Conservation (phyloP, 2,888 invertebrate species). For the Corbicula japonica region DNA sequence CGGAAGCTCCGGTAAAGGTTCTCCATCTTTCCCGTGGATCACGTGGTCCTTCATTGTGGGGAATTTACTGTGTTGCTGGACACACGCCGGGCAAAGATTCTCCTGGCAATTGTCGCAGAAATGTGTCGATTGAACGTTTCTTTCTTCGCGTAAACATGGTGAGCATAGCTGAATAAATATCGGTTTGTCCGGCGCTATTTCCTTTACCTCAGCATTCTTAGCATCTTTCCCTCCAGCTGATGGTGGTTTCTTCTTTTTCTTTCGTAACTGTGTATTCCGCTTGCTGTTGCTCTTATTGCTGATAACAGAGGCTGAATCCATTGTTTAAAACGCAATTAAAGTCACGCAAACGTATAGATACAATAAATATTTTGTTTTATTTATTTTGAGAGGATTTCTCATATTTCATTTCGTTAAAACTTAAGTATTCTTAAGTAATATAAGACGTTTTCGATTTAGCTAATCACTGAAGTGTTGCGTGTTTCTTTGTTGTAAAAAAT, state of each 20-base stretch:
- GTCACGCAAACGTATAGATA: no score
- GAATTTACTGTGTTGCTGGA: conserved; percentile 47
- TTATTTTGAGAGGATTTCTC: no score
- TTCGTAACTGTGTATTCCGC: neutral
- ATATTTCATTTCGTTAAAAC: no score
- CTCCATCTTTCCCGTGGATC: conserved; percentile 19
- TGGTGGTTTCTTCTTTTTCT: neutral
- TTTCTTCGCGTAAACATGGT: conserved; percentile 38
- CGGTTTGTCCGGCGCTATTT: neutral
- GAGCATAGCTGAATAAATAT: conserved; percentile 28
- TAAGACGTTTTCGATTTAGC: no score
- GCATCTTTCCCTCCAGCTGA: neutral
- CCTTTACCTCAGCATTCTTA: conserved; percentile 4
- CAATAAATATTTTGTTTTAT: no score
- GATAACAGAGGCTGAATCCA: neutral
- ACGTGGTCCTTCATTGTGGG: conserved; percentile 48
- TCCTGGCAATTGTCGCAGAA: conserved; percentile 49
- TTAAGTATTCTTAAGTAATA: no score
- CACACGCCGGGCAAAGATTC: conserved; percentile 49
- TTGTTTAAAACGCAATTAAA: no score
- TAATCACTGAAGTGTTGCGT: no score
- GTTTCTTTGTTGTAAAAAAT: no score
- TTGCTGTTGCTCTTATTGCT: neutral
- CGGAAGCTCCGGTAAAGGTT: neutral
- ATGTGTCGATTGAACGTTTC: conserved; percentile 28